Evolutionary conservation across 64 coral and sea anemone genomes (phyloP), one percentile per base, ranked within the genome.

Genomic region (Porites lutea): DNA sequence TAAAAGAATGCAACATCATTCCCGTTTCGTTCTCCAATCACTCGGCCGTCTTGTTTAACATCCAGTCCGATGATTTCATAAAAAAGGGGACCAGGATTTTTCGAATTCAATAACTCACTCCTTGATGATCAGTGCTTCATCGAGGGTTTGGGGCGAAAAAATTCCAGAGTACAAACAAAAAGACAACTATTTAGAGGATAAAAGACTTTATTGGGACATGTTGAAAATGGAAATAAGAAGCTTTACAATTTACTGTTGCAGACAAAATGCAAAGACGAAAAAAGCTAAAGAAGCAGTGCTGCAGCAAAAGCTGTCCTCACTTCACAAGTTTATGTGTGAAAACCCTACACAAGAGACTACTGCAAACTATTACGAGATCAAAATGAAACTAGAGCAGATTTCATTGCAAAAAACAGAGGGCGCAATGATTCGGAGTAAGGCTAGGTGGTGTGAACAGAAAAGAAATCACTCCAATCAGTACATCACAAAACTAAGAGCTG

Each of bases 21-120:
- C 6, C 64, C 21, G 71, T 59, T 66, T 57, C 80, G 52, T 49
- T 78, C 23, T 65, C 79, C 52, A 54, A 85, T 20, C 90, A 92
- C 54, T 84, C 90, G 13, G 80, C 71, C 69, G 55, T 92, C 15
- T 86, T 70, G 48, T 37, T 89, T 48, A 59, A 59, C 19, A 73
- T 92, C 66, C 68, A 84, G 48, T 86, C 90, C 20, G 13, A 74
- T 16, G 53, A 64, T 60, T 60, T 72, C 37, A 18, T 37, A 2
- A 83, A 92, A 61, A 67, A 37, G 79, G 18, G 91, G 91, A 21
- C 91, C 83, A n/a, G 64, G 78, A 44, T 93, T 93, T 80, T 93
- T 83, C 82, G 87, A 93, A 78, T 92, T 92, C 62, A 92, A 92
- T 77, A 76, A 86, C 68, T 78, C 52, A 61, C 72, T 93, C 37